Percentiles rank a stretch among this genome's conserved stretches.
Evolutionary conservation across 1,140 invertebrate genomes (phyloP).

Genomic region (Drosophila melanogaster): Release_6_plus_ISO1_MT NT_033779.5:1663501-1664000

Average conservation of each 20-base stretch:
- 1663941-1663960: conserved; percentile 7
- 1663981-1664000: conserved; percentile 40
- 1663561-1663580: conserved; percentile 65
- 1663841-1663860: conserved; percentile 66
- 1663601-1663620: conserved; percentile 24
- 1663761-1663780: background rate
- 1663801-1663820: conserved; percentile 5
- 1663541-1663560: conserved; percentile 52
- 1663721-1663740: conserved; percentile 26
- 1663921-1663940: conserved; percentile 23
- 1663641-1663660: conserved; percentile 15
- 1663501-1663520: conserved; percentile 16
- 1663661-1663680: conserved; percentile 61
- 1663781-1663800: background rate
- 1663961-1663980: conserved; percentile 35
- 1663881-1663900: conserved; percentile 83
- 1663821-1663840: conserved; percentile 77
- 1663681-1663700: conserved; percentile 81
- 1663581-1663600: conserved; percentile 73
- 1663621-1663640: conserved; percentile 22
- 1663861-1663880: conserved; percentile 61
- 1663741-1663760: background rate
- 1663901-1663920: conserved; percentile 83
- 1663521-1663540: conserved; percentile 8
- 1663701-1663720: conserved; percentile 65